Evolutionary conservation across 2,888 invertebrate species (phyloP).

Genomic region (Lithophane semibrunnea): DNA sequence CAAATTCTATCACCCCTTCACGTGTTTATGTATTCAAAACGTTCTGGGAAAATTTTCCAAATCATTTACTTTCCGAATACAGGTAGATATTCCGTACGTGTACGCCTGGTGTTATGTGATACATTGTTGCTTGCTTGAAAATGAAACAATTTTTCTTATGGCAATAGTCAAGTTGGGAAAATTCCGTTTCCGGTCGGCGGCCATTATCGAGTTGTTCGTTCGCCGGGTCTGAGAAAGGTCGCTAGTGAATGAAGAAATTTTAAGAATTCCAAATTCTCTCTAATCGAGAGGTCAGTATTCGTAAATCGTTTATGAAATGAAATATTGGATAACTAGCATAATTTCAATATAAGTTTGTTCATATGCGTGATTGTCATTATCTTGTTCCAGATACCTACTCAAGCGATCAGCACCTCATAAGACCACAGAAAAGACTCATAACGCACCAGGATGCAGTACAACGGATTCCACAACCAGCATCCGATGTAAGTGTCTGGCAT

Average conservation of each 20-base stretch:
- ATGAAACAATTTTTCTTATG: background rate
- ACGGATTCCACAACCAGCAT: constrained; percentile 89
- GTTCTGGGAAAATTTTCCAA: too few relatives aligned
- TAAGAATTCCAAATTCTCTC: constrained; percentile 86
- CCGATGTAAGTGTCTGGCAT: constrained; percentile 83
- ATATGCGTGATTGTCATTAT: constrained; percentile 41
- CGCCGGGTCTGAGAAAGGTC: constrained; percentile 88
- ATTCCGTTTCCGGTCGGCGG: constrained; percentile 79
- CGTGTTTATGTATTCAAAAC: too few relatives aligned
- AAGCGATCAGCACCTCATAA: constrained; percentile 82
- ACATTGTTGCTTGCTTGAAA: constrained; percentile 26
- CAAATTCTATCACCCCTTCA: too few relatives aligned
- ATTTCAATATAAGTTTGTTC: constrained; percentile 21
- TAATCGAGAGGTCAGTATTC: constrained; percentile 85
- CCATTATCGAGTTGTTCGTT: constrained; percentile 92
- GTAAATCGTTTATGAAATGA: constrained; percentile 44
- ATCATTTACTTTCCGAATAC: background rate
- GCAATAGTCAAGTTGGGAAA: constrained; percentile 23
- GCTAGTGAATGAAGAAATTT: constrained; percentile 83
- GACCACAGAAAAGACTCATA: constrained; percentile 71
- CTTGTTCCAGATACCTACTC: constrained; percentile 85
- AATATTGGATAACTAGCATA: constrained; percentile 19
- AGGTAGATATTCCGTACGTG: background rate
- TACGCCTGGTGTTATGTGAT: background rate
- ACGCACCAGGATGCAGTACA: constrained; percentile 87